Percentiles rank a stretch among this genome's conserved stretches.
phyloP scores from a whole-genome alignment of 2,113 vertebrate species.

The Pteropus alecto region DNA sequence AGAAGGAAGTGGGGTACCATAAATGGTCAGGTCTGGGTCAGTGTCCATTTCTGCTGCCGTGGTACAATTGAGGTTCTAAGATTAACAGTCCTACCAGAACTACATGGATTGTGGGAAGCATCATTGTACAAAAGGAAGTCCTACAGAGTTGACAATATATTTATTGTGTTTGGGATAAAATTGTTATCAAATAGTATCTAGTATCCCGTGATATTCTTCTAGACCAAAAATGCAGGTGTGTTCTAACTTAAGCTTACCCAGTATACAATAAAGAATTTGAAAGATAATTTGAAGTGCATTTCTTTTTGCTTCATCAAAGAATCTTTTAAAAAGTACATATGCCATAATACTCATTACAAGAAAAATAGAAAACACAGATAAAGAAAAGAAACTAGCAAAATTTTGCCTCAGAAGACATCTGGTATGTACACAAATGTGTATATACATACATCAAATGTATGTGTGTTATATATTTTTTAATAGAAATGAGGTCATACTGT shows the following conservation, averaged over 20 bases:
- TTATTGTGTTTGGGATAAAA: neutral
- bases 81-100: neutral
- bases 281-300: neutral
- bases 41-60: neutral
- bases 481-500: neutral
- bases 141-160: neutral
- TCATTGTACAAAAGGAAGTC: neutral
- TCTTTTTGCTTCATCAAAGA: neutral
- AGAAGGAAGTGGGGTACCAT: neutral
- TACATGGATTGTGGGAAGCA: neutral
- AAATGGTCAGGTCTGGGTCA: neutral
- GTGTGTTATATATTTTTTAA: neutral
- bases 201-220: neutral
- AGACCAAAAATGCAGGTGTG: neutral
- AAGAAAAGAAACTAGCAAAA: neutral
- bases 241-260: neutral
- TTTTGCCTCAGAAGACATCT: neutral
- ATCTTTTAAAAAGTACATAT: neutral
- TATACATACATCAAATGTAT: neutral
- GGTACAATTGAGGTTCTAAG: neutral
- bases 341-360: neutral
- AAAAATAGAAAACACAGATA: slow-evolving; percentile 24
- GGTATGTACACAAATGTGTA: neutral
- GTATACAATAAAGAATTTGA: neutral
- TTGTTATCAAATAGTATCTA: neutral